Base-by-base conservation (phyloP, 2,797 vertebrate species). In the Ambastaia sidthimunki region DNA sequence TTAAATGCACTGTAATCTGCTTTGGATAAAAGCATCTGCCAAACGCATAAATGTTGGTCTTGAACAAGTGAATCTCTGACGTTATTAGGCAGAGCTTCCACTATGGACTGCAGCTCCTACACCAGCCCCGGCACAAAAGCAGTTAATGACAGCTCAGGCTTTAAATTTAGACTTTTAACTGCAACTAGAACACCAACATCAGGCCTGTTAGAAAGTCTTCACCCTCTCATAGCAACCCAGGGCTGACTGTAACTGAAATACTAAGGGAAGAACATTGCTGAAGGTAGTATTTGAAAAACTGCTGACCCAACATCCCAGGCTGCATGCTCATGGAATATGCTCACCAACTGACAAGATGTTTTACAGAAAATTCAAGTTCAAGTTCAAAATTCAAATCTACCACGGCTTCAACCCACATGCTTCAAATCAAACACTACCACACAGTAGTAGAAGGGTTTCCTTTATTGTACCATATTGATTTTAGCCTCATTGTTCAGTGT, bases 161-260 rank as follows among this genome's bases (percentile, higher is more conserved):
- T 21, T 59, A 37, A 37, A 7, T 6, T 28, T 62, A 48, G 60
- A 5, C 5, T 23, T 25, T n/a, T 18, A 25, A 73, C 37, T 44
- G 16, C 54, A 73, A 66, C 23, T 28, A n/a, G 23, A 74, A 19
- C 31, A n/a, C 15, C 21, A 75, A 75, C 2, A 3, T 66, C n/a
- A 66, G 13, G n/a, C 13, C 59, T 48, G 15, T 7, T 28, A n/a
- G n/a, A 55, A 57, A 23, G 13, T 3, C 70, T 18, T 31, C 28
- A 41, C 6, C 1, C 37, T 52, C 41, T 31, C 18, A 34, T 18
- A 63, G 25, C n/a, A 67, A 57, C 52, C 34, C 12, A 18, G 18
- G 1, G 13, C 23, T 67, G 4, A n/a, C 7, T 65, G 34, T 37
- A 2, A 25, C 19, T 21, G n/a, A 19, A 10, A 7, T 55, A 11